Evolutionary conservation across 2,113 vertebrate genomes (phyloP), one percentile per base, ranked within the genome.

Genomic region (Ardeotis arabs): DNA sequence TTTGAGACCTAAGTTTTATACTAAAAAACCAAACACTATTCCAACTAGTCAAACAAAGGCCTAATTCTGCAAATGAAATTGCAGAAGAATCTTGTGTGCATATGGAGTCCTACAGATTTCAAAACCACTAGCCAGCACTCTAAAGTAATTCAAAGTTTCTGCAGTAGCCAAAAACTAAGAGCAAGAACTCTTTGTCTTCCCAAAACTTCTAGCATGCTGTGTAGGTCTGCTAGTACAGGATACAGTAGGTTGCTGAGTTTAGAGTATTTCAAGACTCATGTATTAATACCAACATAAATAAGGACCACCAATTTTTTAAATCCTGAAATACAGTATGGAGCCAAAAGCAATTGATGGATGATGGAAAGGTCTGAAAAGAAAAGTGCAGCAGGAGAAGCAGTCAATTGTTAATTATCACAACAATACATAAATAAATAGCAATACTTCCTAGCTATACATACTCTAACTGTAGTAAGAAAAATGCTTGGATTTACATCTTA

Each of bases 231-330:
- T 79, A 41, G 41, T 16, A 58, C 25, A 88, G 80, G 72, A 93
- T 87, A 90, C 68, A 89, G 80, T 52, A 95, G 69, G 70, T 83
- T 95, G 72, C 63, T 45, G 69, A 94, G 58, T 90, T 93, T 52
- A 70, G 37, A 80, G 31, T 72, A 82, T 80, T 60, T 85, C 12
- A 74, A 78, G 50, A 69, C 28, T 77, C 24, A 16, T 11, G 17
- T 66, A 81, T 87, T 90, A 66, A 74, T 35, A 75, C 10, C 9
- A 84, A 60, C 17, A 31, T 82, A 92, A 91, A 78, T 66, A 91
- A 82, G n/a, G 55, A 87, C 27, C 11, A 52, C 8, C 12, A 3
- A 4, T 68, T 69, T 87, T 95, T 90, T 75, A 21, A 84, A 96
- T 59, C 67, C 35, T 93, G 44, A 83, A 87, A 80, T 67, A 83